Conservation (phyloP, 2,113 vertebrate species). For the Acrocephalus kingi region DNA sequence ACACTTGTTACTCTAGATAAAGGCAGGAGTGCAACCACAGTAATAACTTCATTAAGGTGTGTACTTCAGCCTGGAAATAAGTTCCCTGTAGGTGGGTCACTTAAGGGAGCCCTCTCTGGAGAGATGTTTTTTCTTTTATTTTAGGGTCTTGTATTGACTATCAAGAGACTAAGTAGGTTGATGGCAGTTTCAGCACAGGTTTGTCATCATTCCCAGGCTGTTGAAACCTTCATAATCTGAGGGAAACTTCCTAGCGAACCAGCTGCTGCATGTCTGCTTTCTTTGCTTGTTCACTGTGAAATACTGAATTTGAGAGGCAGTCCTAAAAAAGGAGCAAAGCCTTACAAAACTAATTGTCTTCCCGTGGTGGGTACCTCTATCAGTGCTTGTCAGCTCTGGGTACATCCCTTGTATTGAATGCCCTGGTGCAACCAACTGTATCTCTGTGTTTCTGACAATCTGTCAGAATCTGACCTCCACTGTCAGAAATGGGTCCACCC, state of each 20-base stretch:
- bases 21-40: background rate
- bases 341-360: background rate
- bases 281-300: background rate
- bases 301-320: background rate
- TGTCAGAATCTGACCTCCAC: background rate
- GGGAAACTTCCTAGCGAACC: background rate
- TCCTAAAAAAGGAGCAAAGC: background rate
- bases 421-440: background rate
- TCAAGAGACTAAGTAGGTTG: background rate
- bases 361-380: background rate
- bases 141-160: background rate
- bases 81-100: background rate
- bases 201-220: background rate
- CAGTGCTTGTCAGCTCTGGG: background rate
- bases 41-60: background rate
- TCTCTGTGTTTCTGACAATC: background rate
- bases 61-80: background rate
- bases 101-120: background rate
- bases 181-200: background rate
- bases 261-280: background rate
- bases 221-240: background rate
- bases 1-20: background rate
- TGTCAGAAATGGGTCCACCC: too few species aligned
- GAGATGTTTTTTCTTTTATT: background rate
- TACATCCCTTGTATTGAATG: background rate